Conservation (phyloP, 2,113 vertebrate species). For the Periophthalmodon schlosseri region DNA sequence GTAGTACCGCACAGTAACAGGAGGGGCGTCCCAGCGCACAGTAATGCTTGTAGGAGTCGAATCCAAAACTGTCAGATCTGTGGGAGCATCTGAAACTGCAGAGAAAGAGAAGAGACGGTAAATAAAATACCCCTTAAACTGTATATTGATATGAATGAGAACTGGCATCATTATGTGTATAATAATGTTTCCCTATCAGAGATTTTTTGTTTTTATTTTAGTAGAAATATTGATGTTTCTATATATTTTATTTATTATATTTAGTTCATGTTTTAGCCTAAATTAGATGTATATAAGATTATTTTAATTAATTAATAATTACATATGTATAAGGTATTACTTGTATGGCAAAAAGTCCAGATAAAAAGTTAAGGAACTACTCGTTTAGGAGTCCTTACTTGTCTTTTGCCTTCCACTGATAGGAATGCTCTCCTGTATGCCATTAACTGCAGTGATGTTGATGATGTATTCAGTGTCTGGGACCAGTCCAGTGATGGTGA, state of each 20-base stretch:
- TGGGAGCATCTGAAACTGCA: constrained; percentile 92
- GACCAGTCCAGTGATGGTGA: constrained; percentile 87
- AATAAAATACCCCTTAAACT: too few relatives aligned
- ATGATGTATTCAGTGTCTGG: constrained; percentile 89
- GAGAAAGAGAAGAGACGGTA: background rate
- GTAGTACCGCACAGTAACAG: constrained; percentile 93
- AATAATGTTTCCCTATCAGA: too few relatives aligned
- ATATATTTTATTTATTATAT: too few relatives aligned
- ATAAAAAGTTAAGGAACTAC: background rate
- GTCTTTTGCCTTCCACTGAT: constrained; percentile 88
- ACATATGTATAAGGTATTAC: too few relatives aligned
- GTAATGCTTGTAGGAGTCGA: constrained; percentile 85
- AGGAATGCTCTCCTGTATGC: constrained; percentile 81
- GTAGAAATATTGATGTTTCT: too few relatives aligned
- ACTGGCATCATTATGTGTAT: too few relatives aligned
- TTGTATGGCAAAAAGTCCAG: too few relatives aligned
- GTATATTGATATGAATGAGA: too few relatives aligned
- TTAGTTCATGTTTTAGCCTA: too few relatives aligned
- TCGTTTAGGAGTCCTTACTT: constrained; percentile 71
- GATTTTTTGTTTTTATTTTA: too few relatives aligned
- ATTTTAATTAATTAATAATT: too few relatives aligned
- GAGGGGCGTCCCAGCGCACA: constrained; percentile 91
- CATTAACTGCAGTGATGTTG: constrained; percentile 81
- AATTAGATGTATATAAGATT: too few relatives aligned
- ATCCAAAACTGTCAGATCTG: constrained; percentile 86